A percentile compares a stretch with the other conserved stretches of the same genome.
Conservation (phyloP, 1,140 invertebrate genomes). For the Drosophila neocordata region DNA sequence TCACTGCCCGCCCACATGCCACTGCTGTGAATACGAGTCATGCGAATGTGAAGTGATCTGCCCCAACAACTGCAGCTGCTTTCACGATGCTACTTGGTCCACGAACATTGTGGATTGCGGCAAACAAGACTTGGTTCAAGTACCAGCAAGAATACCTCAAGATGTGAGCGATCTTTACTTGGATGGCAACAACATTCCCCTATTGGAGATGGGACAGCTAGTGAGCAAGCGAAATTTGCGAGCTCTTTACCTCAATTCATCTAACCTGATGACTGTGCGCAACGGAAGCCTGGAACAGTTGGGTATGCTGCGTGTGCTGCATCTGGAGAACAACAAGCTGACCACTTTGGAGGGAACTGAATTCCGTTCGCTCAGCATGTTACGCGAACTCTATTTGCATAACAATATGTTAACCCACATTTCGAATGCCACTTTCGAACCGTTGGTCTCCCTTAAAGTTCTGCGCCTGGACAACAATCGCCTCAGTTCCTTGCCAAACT, state of each 20-base stretch:
- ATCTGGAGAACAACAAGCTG: constrained; percentile 93
- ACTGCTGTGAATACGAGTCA: constrained; percentile 94
- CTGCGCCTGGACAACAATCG: constrained; percentile 93
- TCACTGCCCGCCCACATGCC: constrained; percentile 92
- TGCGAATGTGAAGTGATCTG: constrained; percentile 94
- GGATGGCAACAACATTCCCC: constrained; percentile 92
- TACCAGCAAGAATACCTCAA: constrained; percentile 92
- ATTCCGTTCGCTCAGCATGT: constrained; percentile 90
- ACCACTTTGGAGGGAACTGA: constrained; percentile 90
- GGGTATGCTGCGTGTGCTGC: constrained; percentile 89
- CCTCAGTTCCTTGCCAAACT: constrained; percentile 85
- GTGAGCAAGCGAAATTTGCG: constrained; percentile 93
- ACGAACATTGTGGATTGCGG: constrained; percentile 92
- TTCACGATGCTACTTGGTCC: constrained; percentile 93
- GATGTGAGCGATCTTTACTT: constrained; percentile 95
- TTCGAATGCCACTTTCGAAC: constrained; percentile 90
- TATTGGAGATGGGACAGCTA: constrained; percentile 91
- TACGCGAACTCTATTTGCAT: constrained; percentile 93
- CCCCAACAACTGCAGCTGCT: constrained; percentile 93
- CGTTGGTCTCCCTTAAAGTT: constrained; percentile 89
- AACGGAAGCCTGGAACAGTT: constrained; percentile 95
- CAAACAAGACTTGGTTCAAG: constrained; percentile 86
- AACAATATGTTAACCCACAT: constrained; percentile 91
- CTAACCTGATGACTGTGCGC: constrained; percentile 90
- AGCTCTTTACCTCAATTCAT: constrained; percentile 92